A percentile compares a stretch with the other conserved stretches of the same genome.
These are phyloP conservation scores for Rhyacophila brunnea DNA, from an alignment of 1,140 invertebrate species.

Conservation along the genomic window DNA sequence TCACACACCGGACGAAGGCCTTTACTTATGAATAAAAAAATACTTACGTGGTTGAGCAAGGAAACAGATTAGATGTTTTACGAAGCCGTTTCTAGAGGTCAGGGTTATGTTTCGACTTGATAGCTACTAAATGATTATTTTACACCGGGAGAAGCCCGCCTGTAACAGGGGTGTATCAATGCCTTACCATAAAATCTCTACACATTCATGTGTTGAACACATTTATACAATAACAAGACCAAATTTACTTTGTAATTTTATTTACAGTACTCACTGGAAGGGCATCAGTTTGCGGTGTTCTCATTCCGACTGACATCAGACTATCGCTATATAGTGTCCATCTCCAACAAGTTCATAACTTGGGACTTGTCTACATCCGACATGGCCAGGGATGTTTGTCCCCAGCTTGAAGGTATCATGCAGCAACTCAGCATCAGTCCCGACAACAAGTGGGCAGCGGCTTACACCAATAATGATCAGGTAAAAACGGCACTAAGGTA, in stretches of 20 bases:
- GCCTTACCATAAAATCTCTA: no score
- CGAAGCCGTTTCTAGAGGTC: no score
- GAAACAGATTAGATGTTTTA: no score
- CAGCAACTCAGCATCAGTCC: conserved; percentile 90
- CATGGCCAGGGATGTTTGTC: conserved; percentile 85
- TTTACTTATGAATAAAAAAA: no score
- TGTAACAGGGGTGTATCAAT: no score
- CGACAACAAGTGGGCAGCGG: conserved; percentile 94
- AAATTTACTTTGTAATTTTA: background rate
- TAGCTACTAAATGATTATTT: no score
- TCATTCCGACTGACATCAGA: conserved; percentile 90
- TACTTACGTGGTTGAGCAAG: no score
- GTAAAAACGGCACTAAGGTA: conserved; percentile 43
- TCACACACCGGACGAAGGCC: no score
- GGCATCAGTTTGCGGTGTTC: conserved; percentile 97
- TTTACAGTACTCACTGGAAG: conserved; percentile 89
- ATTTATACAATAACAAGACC: background rate
- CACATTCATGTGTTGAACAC: no score
- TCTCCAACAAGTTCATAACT: conserved; percentile 96
- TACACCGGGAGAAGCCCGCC: no score
- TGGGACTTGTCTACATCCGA: conserved; percentile 96
- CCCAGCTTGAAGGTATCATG: conserved; percentile 93
- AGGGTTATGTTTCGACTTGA: no score
- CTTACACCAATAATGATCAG: conserved; percentile 95
- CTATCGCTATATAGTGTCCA: conserved; percentile 90